A percentile compares a stretch with the other conserved stretches of the same genome.
These are phyloP conservation scores for Chaetops frenatus DNA, from an alignment of 2,113 vertebrate genomes.

Conservation along the genomic window DNA sequence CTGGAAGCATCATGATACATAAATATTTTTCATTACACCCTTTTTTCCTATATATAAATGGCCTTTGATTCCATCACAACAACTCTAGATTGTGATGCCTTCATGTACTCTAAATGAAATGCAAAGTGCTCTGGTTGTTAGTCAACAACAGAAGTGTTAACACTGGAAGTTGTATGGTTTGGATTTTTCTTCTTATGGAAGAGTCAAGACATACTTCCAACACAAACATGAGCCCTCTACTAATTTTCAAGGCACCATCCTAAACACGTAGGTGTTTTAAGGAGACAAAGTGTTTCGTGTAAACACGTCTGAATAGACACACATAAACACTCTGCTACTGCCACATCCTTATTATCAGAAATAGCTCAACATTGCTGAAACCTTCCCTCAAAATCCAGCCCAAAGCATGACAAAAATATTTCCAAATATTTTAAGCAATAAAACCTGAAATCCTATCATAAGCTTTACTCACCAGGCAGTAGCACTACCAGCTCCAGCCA, in stretches of 20 bases:
- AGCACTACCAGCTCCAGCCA: neutral
- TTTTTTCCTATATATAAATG: neutral
- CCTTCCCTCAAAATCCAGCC: neutral
- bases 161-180: neutral
- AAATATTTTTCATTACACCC: neutral
- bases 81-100: neutral
- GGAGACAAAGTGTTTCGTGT: neutral
- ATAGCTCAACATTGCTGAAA: neutral
- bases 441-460: neutral
- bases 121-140: neutral
- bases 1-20: fast-evolving
- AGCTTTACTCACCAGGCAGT: neutral
- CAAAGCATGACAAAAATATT: neutral
- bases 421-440: neutral
- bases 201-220: neutral
- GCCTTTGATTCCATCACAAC: neutral
- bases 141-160: neutral
- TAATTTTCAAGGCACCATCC: neutral
- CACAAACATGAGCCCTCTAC: neutral
- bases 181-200: neutral
- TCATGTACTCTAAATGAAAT: neutral
- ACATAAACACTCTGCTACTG: neutral
- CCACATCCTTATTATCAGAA: neutral
- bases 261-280: neutral
- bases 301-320: neutral